Evolutionary conservation across 1,140 invertebrate species (phyloP).

Genomic region (Hylyphantes graminicola): DNA sequence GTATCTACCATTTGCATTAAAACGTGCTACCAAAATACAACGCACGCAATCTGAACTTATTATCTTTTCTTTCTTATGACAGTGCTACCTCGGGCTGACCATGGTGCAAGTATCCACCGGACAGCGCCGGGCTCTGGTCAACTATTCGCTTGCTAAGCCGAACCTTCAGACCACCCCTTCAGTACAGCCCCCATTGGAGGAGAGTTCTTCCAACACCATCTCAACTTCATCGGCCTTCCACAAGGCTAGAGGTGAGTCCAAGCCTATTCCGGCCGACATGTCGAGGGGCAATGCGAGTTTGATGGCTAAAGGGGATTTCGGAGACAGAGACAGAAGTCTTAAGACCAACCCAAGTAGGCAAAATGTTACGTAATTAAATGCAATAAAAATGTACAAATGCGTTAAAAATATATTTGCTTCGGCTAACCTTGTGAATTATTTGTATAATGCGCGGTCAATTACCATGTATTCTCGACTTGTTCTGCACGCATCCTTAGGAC

Average conservation of each 20-base stretch:
- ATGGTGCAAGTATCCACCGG: constrained; percentile 23
- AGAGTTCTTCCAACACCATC: constrained; percentile 27
- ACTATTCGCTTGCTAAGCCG: constrained; percentile 6
- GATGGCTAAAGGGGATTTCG: constrained; percentile 37
- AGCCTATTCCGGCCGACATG: not conserved
- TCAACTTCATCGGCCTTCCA: not conserved
- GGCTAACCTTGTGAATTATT: no score
- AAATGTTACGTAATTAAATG: no score
- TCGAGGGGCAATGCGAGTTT: not conserved
- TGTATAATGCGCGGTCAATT: no score
- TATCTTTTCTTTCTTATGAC: no score
- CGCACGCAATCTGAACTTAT: no score
- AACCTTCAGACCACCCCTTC: not conserved
- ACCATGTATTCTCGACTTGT: no score
- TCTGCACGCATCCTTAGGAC: no score
- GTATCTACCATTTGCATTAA: no score
- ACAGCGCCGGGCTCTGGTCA: constrained; percentile 16
- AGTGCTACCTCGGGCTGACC: constrained; percentile 37
- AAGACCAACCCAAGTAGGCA: no score
- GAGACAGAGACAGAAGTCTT: not conserved
- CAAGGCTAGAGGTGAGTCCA: not conserved
- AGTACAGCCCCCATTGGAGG: not conserved
- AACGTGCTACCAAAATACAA: no score
- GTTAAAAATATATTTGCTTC: no score
- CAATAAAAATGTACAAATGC: no score